phyloP scores from a whole-genome alignment of 2,797 vertebrate species.

The Crenuchus spilurus region DNA sequence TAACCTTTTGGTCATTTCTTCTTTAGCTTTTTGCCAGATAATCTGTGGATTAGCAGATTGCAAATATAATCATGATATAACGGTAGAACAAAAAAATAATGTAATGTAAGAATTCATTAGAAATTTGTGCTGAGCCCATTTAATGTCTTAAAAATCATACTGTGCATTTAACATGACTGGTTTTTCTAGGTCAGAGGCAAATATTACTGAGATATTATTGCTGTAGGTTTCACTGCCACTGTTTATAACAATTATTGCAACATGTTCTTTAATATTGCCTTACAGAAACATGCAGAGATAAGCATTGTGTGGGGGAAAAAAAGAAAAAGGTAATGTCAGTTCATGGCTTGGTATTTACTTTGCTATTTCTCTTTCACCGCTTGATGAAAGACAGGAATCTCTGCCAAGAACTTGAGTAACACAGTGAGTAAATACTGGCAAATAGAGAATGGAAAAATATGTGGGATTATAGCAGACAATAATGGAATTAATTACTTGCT shows the following conservation, averaged over 20 bases:
- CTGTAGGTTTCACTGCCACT: neutral
- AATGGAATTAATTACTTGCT: too few species aligned
- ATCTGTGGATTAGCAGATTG: too few species aligned
- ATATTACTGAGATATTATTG: neutral
- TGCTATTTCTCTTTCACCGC: neutral
- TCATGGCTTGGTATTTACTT: neutral
- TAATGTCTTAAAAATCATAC: neutral
- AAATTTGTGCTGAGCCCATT: too few species aligned
- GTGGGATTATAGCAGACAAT: neutral
- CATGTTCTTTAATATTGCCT: neutral
- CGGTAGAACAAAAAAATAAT: too few species aligned
- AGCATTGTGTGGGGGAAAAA: neutral
- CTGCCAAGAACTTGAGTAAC: neutral
- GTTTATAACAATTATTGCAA: slow-evolving; percentile 8
- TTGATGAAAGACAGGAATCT: neutral
- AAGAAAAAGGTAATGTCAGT: neutral
- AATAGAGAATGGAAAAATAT: neutral
- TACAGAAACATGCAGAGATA: neutral
- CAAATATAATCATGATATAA: too few species aligned
- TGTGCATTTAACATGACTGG: neutral
- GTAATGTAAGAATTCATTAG: too few species aligned
- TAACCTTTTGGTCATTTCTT: too few species aligned
- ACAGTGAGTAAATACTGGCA: neutral
- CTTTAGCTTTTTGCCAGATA: too few species aligned
- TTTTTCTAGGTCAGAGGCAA: neutral